These are phyloP conservation scores for Caenorhabditis sinica DNA, from an alignment of 2,888 invertebrate genomes.

Conservation along the genomic window DNA sequence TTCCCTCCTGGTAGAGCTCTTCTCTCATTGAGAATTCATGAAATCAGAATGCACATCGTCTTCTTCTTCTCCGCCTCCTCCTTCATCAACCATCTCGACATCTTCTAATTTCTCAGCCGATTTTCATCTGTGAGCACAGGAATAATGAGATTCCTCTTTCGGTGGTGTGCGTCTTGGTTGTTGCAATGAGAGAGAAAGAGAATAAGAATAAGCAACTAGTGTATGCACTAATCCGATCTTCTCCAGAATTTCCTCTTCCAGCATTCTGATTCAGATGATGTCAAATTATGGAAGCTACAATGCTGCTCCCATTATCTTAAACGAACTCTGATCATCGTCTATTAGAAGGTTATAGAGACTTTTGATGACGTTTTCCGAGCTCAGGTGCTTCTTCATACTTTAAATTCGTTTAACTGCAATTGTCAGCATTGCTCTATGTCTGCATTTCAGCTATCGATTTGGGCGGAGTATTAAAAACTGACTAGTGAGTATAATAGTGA, in stretches of 20 bases:
- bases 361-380: neutral
- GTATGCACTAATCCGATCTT: conserved; percentile 15
- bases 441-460: neutral
- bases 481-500: too few relatives aligned
- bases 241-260: neutral
- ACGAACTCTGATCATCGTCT: neutral
- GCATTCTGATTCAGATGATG: neutral
- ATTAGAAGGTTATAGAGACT: neutral
- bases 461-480: neutral
- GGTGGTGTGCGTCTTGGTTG: conserved; percentile 12
- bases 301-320: too few relatives aligned
- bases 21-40: conserved; percentile 53
- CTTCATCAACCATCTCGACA: neutral
- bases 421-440: neutral
- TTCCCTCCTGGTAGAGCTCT: conserved; percentile 8
- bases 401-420: neutral
- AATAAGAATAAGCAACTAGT: conserved; percentile 22
- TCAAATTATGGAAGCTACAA: neutral
- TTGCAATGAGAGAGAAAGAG: conserved; percentile 1
- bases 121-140: conserved; percentile 36
- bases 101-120: conserved; percentile 46
- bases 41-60: conserved; percentile 51
- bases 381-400: neutral
- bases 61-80: conserved; percentile 15
- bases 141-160: conserved; percentile 39